Evolutionary conservation across 2,797 vertebrate species (phyloP), one percentile per base, ranked within the genome.

Genomic region (Limnodromus scolopaceus): DNA sequence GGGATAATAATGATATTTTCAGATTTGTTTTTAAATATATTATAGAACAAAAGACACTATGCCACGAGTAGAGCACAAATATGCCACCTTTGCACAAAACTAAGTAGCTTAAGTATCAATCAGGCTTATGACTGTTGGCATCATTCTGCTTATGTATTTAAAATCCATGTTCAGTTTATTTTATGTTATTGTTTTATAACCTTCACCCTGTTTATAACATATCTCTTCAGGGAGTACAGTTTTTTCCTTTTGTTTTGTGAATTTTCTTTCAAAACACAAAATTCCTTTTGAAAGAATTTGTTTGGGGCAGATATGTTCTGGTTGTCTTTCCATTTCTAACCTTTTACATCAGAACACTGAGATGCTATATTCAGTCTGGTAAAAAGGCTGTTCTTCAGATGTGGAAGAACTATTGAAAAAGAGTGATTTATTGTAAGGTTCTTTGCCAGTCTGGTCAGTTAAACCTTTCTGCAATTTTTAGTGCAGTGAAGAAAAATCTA

Each of bases 251-350:
- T 22, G 34, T 83, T 94, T 64, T 51, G 14, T 66, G 43, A 34
- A 27, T 80, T 87, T 86, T 83, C 81, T 93, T 95, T 89, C 45
- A 61, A 93, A 92, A 87, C 79, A 63, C 43, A 83, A 48, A 89
- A 54, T 92, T 92, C 27, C 36, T 81, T 93, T 76, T 60, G 76
- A 74, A 75, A 86, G 72, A 60, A 87, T 65, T 68, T 36, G 5
- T 54, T 85, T 78, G 22, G 32, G 36, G 55, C 58, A 53, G 72
- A 27, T 75, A 48, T 70, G 18, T 89, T 94, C 70, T 77, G 63
- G 49, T 49, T 86, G 7, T 77, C n/a, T 55, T 91, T 96, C 83
- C 63, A 82, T 54, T 83, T 85, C 45, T 63, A 75, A 36, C 60
- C 48, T 76, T 93, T 91, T 68, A 63, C 74, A 43, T 78, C 66